Percentiles rank a stretch among this genome's conserved stretches.
Conservation (phyloP, 2,113 vertebrate genomes). For the Thalassarche chlororhynchos region DNA sequence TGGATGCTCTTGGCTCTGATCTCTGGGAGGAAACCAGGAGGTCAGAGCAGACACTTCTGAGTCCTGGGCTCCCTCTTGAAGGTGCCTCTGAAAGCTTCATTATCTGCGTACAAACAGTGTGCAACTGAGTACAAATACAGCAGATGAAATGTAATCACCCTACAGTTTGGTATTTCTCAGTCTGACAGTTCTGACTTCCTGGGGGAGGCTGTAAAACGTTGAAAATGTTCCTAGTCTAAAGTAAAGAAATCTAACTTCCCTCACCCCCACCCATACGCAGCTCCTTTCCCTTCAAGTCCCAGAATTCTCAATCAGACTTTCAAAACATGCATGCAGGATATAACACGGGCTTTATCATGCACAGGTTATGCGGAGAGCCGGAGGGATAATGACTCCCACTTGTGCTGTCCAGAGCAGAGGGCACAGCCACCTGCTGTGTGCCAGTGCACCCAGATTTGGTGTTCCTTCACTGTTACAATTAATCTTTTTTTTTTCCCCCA, state of each 20-base stretch:
- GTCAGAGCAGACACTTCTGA: not conserved
- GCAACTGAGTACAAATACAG: not conserved
- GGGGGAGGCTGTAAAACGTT: not conserved
- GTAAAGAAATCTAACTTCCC: not conserved
- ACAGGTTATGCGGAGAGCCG: accelerated
- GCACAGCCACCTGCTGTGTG: not conserved
- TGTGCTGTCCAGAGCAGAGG: not conserved
- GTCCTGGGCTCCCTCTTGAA: not conserved
- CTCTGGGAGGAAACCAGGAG: not conserved
- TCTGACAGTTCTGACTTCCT: not conserved
- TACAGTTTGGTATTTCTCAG: not conserved
- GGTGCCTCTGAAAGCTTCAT: not conserved
- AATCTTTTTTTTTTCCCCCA: no score
- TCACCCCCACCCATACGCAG: not conserved
- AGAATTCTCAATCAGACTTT: not conserved
- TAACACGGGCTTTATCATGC: not conserved
- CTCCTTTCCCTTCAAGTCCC: not conserved
- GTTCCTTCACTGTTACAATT: not conserved
- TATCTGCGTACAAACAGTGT: not conserved
- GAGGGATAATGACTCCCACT: not conserved
- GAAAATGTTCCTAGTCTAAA: not conserved
- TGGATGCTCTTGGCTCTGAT: not conserved
- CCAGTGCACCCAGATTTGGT: not conserved
- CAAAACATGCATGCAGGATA: not conserved
- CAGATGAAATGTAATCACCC: not conserved